Base-by-base conservation (phyloP, 2,888 invertebrate genomes). In the Eupithecia vulgata region DNA sequence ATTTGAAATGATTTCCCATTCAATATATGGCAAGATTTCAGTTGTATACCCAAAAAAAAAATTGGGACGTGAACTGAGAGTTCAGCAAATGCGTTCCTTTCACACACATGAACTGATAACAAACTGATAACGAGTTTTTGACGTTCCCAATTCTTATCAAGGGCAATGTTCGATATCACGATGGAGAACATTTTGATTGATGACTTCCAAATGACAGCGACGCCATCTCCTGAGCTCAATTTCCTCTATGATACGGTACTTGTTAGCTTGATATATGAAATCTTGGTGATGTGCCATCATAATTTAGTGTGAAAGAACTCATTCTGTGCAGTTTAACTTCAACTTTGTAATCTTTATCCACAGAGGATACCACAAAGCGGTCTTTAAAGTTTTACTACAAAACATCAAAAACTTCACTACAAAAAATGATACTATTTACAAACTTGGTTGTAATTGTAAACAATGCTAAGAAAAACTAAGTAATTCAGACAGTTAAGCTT, bases 281-380 rank as follows among this genome's bases (percentile, higher is more conserved):
- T 15, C 61, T 68, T 42, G 64, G 10, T 37, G 21, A 64, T 64
- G 45, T 61, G 17, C 34, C 48, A 67, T 73, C 62, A n/a, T 70
- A 48, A 68, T 67, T 57, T 13, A 62, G 59, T 62, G 40, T 37
- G 40, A n/a, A 37, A 13, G 40, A 65, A 13, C 40, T 65, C 40
- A 17, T 61, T 25, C 15, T 62, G 62, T 40, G 67, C 61, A 45
- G 74, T 82, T 83, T 78, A 81, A 81, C 77, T 70, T 71, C 15
- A 42, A 42, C 12, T 42, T 42, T 42, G 42, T 15, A 42, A 15
- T 2, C 15, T 42, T 6, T 5, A 42, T 5, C 40, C 15, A 15
- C 5, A 42, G 5, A 42, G 42, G 15, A 15, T 42, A 15, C 15
- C 42, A 15, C 42, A 42, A 42, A 42, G 37, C 37, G 37, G 42